Base-by-base conservation (phyloP, 35 echinoderm and acorn worm genomes). In the Amphiura filiformis region DNA sequence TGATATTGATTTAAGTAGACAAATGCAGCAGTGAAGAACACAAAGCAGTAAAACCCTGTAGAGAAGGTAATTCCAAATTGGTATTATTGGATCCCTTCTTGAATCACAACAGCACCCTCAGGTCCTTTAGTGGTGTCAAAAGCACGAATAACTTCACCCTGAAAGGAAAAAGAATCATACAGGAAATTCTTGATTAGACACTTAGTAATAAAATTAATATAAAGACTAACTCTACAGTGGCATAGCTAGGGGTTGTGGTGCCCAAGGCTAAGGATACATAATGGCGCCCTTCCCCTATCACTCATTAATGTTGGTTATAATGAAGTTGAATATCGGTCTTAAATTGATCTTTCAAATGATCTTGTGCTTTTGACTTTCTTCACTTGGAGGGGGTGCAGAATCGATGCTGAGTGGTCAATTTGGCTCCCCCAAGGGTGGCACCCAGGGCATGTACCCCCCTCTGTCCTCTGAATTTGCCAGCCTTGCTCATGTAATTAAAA, bases 41-140 rank as follows among this genome's bases (percentile, higher is more conserved):
- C 44, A 52, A 20, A 52, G 44, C 44, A 52, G 44, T 52, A n/a
- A n/a, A n/a, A 52, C 44, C 44, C 44, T 52, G 44, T 52, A 52
- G 44, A 20, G 20, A 52, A 20, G 7, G 44, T 52, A 52, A 52
- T n/a, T 20, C 44, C 44, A 11, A n/a, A 30, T 77, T 77, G 35
- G 12, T 22, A 26, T 76, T 57, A 86, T 76, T 56, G 79, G 78
- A n/a, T n/a, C n/a, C 32, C 81, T 88, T 88, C 93, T 38, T 36
- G 57, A 18, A 94, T 40, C n/a, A 94, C 93, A 30, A 90, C 87
- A 20, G 87, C 94, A 23, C 84, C 84, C 36, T 91, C 47, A 0
- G 94, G 94, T 49, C 87, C 76, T 81, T 97, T 97, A 9, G 95
- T 97, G 36, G 95, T 81, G 76, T 97, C 91, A 76, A 89, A 97